phyloP scores from a whole-genome alignment of 2,888 invertebrate species.

The Oxytorus armatus region DNA sequence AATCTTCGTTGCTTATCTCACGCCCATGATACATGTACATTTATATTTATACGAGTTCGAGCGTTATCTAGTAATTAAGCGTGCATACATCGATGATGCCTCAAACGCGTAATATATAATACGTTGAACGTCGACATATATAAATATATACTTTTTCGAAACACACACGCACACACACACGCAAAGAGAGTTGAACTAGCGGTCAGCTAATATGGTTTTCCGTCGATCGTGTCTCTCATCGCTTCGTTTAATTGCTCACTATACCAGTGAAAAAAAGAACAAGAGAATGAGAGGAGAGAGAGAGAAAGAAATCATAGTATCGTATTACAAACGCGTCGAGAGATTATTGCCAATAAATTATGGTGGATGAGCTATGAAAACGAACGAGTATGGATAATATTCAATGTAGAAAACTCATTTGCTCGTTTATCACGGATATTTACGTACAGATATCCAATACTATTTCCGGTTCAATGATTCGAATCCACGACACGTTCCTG shows the following conservation, averaged over 20 bases:
- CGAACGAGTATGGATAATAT: constrained; percentile 38
- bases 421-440: constrained; percentile 11
- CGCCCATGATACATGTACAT: constrained; percentile 3
- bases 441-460: too few relatives aligned
- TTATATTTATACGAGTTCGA: constrained; percentile 2
- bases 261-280: not conserved
- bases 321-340: constrained; percentile 18
- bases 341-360: constrained; percentile 60
- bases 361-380: constrained; percentile 56
- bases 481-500: constrained; percentile 11
- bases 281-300: not conserved
- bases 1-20: constrained; percentile 9
- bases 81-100: constrained; percentile 55
- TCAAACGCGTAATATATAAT: constrained; percentile 37
- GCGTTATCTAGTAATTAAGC: constrained; percentile 60
- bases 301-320: constrained; percentile 10
- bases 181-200: constrained; percentile 33
- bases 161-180: constrained; percentile 4
- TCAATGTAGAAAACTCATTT: constrained; percentile 22
- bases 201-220: constrained; percentile 22
- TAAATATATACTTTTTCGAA: constrained; percentile 13
- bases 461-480: constrained; percentile 34
- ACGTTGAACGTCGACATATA: constrained; percentile 12
- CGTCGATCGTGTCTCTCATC: constrained; percentile 19
- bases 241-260: constrained; percentile 43